Percentiles rank a stretch among this genome's conserved stretches.
phyloP scores from a whole-genome alignment of 2,113 vertebrate species.

The Anas platyrhynchos region DNA sequence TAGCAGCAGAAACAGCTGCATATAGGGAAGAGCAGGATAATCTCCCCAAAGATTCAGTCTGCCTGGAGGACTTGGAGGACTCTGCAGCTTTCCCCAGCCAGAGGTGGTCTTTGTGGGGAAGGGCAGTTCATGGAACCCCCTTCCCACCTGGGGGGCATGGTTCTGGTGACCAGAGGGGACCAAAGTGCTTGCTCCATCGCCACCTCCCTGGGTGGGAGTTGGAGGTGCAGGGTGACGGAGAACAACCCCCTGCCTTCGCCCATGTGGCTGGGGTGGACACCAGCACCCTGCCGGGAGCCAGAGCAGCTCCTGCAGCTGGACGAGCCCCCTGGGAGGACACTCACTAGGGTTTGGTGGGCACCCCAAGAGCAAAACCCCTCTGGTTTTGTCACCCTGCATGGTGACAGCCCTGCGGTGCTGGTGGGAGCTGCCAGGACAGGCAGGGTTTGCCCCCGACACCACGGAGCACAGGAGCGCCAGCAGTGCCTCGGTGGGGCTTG shows the following conservation, averaged over 20 bases:
- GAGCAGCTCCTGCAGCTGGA: not conserved
- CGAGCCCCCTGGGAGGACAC: not conserved
- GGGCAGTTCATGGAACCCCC: not conserved
- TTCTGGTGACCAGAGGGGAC: not conserved
- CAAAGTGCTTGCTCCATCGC: not conserved
- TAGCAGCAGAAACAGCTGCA: not conserved
- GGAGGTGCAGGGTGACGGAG: not conserved
- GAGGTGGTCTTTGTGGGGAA: fast-evolving
- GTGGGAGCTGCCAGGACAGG: not conserved
- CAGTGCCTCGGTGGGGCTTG: fast-evolving
- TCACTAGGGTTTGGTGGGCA: not conserved
- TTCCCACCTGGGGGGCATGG: not conserved
- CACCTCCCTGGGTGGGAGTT: not conserved
- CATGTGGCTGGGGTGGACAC: not conserved
- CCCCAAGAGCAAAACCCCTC: fast-evolving
- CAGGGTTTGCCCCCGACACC: not conserved
- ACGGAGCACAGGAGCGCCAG: not conserved
- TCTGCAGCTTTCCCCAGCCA: not conserved
- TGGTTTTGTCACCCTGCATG: not conserved
- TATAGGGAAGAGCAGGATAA: not conserved
- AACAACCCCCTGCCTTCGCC: not conserved
- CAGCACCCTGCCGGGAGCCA: not conserved
- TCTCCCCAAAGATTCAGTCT: not conserved
- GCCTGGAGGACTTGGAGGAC: not conserved
- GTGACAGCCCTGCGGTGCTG: not conserved